Percentiles rank a stretch among this genome's conserved stretches.
These are phyloP conservation scores for Chymomyza fuscimana DNA, from an alignment of 2,888 invertebrate species.

Conservation along the genomic window DNA sequence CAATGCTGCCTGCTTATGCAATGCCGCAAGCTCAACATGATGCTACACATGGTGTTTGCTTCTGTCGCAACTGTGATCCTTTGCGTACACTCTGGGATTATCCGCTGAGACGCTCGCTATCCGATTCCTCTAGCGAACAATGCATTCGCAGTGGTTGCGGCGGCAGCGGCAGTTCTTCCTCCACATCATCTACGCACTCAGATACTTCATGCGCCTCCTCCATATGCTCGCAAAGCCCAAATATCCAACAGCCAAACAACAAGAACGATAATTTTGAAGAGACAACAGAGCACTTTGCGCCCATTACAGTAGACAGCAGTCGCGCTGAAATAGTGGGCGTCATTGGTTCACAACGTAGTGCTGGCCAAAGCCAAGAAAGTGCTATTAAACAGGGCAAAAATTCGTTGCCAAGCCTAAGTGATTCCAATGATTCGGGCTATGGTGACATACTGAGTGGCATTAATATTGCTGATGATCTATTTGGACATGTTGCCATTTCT, in stretches of 20 bases:
- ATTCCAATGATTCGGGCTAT: constrained; percentile 76
- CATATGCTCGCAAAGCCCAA: constrained; percentile 47
- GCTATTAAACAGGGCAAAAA: constrained; percentile 6
- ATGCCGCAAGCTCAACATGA: constrained; percentile 49
- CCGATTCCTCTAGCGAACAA: constrained; percentile 75
- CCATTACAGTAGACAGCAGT: constrained; percentile 68
- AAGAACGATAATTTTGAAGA: constrained; percentile 43
- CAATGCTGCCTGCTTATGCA: background rate
- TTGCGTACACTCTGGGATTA: constrained; percentile 79
- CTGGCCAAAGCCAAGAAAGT: constrained; percentile 24
- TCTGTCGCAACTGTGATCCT: constrained; percentile 77
- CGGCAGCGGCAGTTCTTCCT: constrained; percentile 54
- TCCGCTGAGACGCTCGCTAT: constrained; percentile 77
- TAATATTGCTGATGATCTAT: constrained; percentile 77
- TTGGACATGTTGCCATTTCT: constrained; percentile 47
- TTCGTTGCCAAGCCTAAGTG: constrained; percentile 57
- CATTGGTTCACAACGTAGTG: constrained; percentile 76
- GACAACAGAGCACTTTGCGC: constrained; percentile 62
- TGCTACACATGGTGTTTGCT: constrained; percentile 70
- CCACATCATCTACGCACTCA: constrained; percentile 60
- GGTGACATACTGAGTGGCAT: constrained; percentile 78
- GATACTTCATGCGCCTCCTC: constrained; percentile 62
- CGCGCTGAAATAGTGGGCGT: constrained; percentile 77
- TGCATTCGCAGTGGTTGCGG: constrained; percentile 21
- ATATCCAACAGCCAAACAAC: constrained; percentile 1